Evolutionary conservation across 2,113 vertebrate genomes (phyloP), one percentile per base, ranked within the genome.

Genomic region (Myodes glareolus): DNA sequence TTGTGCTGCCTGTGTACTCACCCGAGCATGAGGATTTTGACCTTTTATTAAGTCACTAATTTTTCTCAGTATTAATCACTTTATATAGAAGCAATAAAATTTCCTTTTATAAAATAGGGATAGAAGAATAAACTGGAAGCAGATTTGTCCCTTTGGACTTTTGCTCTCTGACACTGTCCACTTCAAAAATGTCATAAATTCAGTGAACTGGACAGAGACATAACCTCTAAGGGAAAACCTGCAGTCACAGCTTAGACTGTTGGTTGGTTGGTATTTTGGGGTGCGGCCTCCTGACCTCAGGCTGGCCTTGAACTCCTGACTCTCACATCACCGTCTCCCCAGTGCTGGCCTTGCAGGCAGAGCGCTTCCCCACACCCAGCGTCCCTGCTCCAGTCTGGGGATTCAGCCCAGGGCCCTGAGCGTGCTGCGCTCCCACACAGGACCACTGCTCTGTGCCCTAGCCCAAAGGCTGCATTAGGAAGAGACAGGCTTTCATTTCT

Each of bases 31-130:
- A 36, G 76, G 58, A 95, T 97, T 90, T 93, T 89, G 90, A 91
- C 61, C 81, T 27, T 94, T 81, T 82, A 80, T 47, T 97, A 98
- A 94, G 58, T 61, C 29, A 23, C 63, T 88, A 42, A 52, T 94
- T 72, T 93, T 95, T 96, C 76, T 92, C 90, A 94, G 47, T 76
- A 25, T 89, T 75, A 55, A 61, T 88, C 68, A 70, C 91, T 93
- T 94, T 94, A 82, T 96, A 68, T 93, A 65, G 29, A 50, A 93
- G 47, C 36, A 55, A 90, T 96, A 94, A 93, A 94, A 42, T 31
- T 50, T 9, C 68, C 25, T 76, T 72, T 39, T 29, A 85, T 90
- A 81, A 94, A 68, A 94, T 47, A 5, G 29, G 45, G 7, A 31
- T 78, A 45, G 88, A 55, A 80, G 39, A 85, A 68, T 31, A 78